phyloP scores from a whole-genome alignment of 2,888 invertebrate genomes.

The Latheticus oryzae region DNA sequence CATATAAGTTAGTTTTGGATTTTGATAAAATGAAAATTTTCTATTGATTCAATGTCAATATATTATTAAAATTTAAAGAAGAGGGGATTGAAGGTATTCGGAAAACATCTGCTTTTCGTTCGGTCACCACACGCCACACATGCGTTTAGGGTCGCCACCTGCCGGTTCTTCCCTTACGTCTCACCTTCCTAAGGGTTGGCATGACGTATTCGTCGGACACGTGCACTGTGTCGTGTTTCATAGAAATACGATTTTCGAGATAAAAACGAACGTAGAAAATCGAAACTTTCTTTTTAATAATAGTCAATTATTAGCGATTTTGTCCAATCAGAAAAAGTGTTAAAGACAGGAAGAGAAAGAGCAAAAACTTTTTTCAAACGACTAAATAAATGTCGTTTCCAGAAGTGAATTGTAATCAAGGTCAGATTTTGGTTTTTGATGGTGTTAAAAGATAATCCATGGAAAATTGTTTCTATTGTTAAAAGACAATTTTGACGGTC shows the following conservation, averaged over 20 bases:
- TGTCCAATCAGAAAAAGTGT: too few species aligned
- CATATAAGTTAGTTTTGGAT: constrained; percentile 7
- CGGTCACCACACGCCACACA: constrained; percentile 49
- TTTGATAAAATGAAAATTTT: neutral
- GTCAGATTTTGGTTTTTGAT: constrained; percentile 1
- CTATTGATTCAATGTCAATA: neutral
- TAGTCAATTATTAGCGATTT: too few species aligned
- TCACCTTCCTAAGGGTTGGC: constrained; percentile 19
- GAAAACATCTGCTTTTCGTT: constrained; percentile 47
- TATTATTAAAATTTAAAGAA: constrained; percentile 13
- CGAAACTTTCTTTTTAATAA: too few species aligned
- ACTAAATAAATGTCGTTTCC: constrained; percentile 15
- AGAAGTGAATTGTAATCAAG: constrained; percentile 14
- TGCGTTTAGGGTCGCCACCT: constrained; percentile 48
- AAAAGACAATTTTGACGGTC: constrained; percentile 9
- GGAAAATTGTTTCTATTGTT: constrained; percentile 8
- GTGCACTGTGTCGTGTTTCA: constrained; percentile 33
- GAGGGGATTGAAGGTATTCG: constrained; percentile 21
- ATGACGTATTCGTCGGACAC: constrained; percentile 25
- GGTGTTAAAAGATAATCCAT: constrained; percentile 10
- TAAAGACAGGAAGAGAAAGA: too few species aligned
- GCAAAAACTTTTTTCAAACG: too few species aligned
- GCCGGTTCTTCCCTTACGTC: constrained; percentile 43
- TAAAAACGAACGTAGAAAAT: too few species aligned
- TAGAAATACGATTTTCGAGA: too few species aligned